phyloP scores from a whole-genome alignment of 2,113 vertebrate species.

The Ceyx margarethae region DNA sequence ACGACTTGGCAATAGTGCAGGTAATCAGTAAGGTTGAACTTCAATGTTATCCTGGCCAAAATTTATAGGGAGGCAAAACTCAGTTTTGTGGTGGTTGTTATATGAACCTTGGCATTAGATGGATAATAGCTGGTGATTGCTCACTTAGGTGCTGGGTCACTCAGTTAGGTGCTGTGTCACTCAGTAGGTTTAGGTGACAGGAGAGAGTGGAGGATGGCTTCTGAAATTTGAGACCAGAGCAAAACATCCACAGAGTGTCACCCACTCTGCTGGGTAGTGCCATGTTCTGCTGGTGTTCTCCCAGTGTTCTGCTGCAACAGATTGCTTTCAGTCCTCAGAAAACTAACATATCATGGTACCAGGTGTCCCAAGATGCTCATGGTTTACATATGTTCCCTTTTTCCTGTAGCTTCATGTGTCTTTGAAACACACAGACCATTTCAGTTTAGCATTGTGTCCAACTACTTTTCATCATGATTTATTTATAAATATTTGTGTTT shows the following conservation, averaged over 20 bases:
- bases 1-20: not conserved
- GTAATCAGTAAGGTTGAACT: not conserved
- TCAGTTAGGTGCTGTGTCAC: not conserved
- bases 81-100: not conserved
- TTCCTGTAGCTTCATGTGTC: not conserved
- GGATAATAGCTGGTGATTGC: not conserved
- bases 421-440: not conserved
- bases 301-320: not conserved
- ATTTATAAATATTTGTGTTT: not conserved
- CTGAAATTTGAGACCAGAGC: not conserved
- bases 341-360: not conserved
- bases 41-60: not conserved
- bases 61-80: not conserved
- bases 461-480: not conserved
- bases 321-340: not conserved
- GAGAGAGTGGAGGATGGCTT: not conserved
- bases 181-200: not conserved
- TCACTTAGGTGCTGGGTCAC: not conserved
- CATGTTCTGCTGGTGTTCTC: not conserved
- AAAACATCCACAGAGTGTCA: not conserved
- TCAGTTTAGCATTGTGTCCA: not conserved
- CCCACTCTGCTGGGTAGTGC: not conserved
- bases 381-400: not conserved
- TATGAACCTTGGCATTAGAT: not conserved
- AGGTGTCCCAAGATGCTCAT: not conserved